Conservation (phyloP, 2,888 invertebrate genomes). For the Papilio elwesi region DNA sequence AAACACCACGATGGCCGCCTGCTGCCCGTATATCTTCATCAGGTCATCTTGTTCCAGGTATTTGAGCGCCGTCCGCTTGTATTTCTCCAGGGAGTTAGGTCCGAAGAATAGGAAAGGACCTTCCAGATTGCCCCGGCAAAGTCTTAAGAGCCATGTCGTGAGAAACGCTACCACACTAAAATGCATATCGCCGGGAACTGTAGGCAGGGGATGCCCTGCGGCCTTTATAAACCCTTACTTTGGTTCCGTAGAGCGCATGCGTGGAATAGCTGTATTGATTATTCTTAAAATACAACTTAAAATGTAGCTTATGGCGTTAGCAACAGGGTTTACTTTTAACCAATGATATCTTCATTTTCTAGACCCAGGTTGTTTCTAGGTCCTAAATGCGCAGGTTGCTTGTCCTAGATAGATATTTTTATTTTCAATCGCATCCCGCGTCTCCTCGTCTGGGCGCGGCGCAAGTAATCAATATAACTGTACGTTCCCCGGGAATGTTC, state of each 20-base stretch:
- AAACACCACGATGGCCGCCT: slow-evolving; percentile 84
- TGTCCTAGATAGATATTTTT: slow-evolving; percentile 31
- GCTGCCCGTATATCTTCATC: slow-evolving; percentile 83
- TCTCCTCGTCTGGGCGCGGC: neutral
- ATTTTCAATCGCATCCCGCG: slow-evolving; percentile 13
- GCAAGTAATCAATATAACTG: slow-evolving; percentile 10
- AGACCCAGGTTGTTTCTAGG: slow-evolving; percentile 21
- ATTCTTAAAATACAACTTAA: neutral
- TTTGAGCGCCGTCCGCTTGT: slow-evolving; percentile 79
- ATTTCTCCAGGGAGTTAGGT: slow-evolving; percentile 74
- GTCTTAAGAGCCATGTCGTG: slow-evolving; percentile 34
- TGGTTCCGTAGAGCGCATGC: slow-evolving; percentile 46
- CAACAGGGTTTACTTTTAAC: neutral
- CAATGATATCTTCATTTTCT: slow-evolving; percentile 7
- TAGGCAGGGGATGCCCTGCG: neutral
- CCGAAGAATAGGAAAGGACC: slow-evolving; percentile 86
- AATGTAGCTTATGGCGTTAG: neutral
- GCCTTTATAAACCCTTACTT: slow-evolving; percentile 33
- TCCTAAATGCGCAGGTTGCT: slow-evolving; percentile 22
- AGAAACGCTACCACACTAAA: slow-evolving; percentile 38
- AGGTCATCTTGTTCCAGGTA: slow-evolving; percentile 82
- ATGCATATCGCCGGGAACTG: slow-evolving; percentile 40
- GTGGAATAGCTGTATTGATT: slow-evolving; percentile 33
- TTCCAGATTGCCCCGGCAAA: slow-evolving; percentile 72
- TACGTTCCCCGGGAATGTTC: slow-evolving; percentile 26